A percentile compares a stretch with the other conserved stretches of the same genome.
These are phyloP conservation scores for Aix galericulata DNA, from an alignment of 2,113 vertebrate genomes.

Conservation along the genomic window DNA sequence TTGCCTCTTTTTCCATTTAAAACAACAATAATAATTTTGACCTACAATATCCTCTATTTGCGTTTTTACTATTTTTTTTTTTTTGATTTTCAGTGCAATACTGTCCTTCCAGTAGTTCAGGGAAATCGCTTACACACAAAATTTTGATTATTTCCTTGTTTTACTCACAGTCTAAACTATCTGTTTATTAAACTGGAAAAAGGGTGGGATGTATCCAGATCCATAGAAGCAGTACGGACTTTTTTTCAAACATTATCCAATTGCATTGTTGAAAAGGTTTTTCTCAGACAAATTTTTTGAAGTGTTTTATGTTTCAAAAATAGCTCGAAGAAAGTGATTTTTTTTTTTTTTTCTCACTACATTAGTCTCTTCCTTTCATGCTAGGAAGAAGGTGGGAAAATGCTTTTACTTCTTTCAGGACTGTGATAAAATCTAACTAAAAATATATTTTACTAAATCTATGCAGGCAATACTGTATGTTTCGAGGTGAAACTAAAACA, in stretches of 20 bases:
- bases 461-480: not conserved
- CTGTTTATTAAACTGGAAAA: not conserved
- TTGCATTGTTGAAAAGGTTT: not conserved
- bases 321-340: accelerated
- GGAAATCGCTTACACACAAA: not conserved
- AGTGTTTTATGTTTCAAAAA: not conserved
- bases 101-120: not conserved
- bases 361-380: not conserved
- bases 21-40: not conserved
- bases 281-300: not conserved
- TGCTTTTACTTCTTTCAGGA: not conserved
- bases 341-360: not conserved
- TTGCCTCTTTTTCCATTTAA: not conserved
- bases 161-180: not conserved
- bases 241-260: not conserved
- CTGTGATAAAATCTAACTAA: not conserved
- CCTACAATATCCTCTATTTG: not conserved
- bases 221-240: not conserved
- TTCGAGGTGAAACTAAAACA: not conserved
- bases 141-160: not conserved
- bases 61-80: not conserved
- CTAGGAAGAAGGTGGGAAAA: not conserved
- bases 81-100: not conserved
- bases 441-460: not conserved
- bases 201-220: not conserved